Percentiles rank a stretch among this genome's conserved stretches.
phyloP scores from a whole-genome alignment of 2,888 invertebrate species.

The Ornithoptera alexandrae region DNA sequence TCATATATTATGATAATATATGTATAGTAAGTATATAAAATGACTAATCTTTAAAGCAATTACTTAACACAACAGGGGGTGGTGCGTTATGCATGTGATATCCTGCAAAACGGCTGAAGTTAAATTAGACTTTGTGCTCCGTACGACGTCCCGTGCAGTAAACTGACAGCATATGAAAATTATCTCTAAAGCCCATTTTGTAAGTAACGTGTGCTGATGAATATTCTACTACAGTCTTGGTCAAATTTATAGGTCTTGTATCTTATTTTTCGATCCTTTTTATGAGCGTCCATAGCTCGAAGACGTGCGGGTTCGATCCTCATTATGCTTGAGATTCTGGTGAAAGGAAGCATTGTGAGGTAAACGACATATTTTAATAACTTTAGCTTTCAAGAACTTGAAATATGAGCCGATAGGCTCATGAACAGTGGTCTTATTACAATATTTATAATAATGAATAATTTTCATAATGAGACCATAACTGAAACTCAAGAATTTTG shows the following conservation, averaged over 20 bases:
- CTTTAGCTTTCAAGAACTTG: too few relatives aligned
- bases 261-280: background rate
- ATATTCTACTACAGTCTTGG: constrained; percentile 8
- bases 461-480: too few relatives aligned
- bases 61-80: constrained; percentile 14
- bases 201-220: constrained; percentile 12
- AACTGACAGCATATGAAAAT: constrained; percentile 26
- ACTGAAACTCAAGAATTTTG: too few relatives aligned
- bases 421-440: too few relatives aligned
- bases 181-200: constrained; percentile 11
- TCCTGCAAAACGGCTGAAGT: constrained; percentile 54
- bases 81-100: constrained; percentile 47
- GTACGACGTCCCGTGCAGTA: constrained; percentile 26
- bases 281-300: background rate
- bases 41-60: constrained; percentile 4
- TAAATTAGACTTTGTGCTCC: constrained; percentile 54
- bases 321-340: too few relatives aligned
- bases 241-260: background rate
- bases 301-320: too few relatives aligned
- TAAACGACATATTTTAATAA: too few relatives aligned
- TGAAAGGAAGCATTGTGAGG: too few relatives aligned
- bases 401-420: too few relatives aligned
- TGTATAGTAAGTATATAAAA: background rate
- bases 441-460: too few relatives aligned
- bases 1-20: background rate